phyloP scores from a whole-genome alignment of 2,797 vertebrate genomes.

The Notamacropus eugenii region DNA sequence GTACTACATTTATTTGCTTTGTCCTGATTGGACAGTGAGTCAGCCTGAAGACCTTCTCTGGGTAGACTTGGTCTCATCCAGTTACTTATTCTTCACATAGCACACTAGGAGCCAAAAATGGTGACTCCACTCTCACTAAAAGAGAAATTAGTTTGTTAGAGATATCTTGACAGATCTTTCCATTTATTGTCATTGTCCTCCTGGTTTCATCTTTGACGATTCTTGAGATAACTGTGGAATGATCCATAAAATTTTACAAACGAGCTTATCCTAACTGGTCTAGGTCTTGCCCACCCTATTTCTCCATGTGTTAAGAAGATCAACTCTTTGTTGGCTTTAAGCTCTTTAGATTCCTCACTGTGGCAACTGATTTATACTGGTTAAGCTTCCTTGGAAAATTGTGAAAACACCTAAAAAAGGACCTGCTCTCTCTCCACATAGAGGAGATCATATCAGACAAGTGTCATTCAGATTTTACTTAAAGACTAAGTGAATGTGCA shows the following conservation, averaged over 20 bases:
- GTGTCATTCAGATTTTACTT: not conserved
- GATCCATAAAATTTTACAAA: not conserved
- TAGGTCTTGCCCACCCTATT: not conserved
- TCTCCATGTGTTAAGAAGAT: not conserved
- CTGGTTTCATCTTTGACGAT: not conserved
- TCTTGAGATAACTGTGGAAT: not conserved
- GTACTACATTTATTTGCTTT: too few relatives aligned
- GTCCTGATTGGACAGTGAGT: too few relatives aligned
- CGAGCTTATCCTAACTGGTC: not conserved
- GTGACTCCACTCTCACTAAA: too few relatives aligned
- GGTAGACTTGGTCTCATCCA: too few relatives aligned
- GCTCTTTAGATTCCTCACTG: not conserved
- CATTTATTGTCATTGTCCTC: not conserved
- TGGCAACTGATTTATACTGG: not conserved
- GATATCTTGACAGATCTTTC: not conserved
- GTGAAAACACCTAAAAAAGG: not conserved
- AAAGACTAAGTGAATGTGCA: not conserved
- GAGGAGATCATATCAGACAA: not conserved
- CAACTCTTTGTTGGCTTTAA: not conserved
- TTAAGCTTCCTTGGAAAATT: not conserved
- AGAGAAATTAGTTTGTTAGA: too few relatives aligned
- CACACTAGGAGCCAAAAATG: too few relatives aligned
- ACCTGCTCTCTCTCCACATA: not conserved
- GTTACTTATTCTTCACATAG: too few relatives aligned
- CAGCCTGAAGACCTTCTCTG: too few relatives aligned